Evolutionary conservation across 2,797 vertebrate genomes (phyloP).

Genomic region (Dallia pectoralis): DNA sequence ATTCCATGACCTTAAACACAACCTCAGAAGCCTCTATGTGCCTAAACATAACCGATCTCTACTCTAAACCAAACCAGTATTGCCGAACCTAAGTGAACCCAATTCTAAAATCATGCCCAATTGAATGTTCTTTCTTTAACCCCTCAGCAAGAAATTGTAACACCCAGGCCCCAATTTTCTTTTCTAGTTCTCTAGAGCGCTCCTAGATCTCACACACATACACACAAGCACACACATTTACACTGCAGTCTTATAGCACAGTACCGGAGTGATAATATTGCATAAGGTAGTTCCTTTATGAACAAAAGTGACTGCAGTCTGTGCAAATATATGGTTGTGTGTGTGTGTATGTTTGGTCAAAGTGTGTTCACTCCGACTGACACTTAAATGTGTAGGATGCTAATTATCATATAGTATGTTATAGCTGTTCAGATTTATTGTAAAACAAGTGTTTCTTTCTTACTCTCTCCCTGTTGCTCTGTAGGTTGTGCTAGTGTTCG

Average conservation of each 20-base stretch:
- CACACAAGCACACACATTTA: not conserved
- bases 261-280: not conserved
- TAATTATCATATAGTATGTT: not conserved
- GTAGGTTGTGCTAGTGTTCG: constrained; percentile 99
- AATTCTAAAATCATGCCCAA: no score
- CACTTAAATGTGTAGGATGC: not conserved
- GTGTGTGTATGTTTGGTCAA: not conserved
- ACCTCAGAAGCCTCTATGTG: no score
- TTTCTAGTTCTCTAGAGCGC: no score
- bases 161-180: no score
- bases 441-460: constrained; percentile 5
- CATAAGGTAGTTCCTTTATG: no score
- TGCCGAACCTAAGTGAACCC: no score
- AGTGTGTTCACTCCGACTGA: not conserved
- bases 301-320: not conserved
- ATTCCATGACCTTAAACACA: no score
- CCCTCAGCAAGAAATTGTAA: no score
- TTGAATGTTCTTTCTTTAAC: no score
- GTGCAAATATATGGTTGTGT: not conserved
- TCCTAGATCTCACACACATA: not conserved
- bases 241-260: not conserved
- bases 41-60: no score
- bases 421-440: not conserved
- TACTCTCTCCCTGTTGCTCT: constrained; percentile 58
- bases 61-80: no score